These are phyloP conservation scores for Rhodophaea formosa DNA, from an alignment of 2,888 invertebrate species.

Conservation along the genomic window DNA sequence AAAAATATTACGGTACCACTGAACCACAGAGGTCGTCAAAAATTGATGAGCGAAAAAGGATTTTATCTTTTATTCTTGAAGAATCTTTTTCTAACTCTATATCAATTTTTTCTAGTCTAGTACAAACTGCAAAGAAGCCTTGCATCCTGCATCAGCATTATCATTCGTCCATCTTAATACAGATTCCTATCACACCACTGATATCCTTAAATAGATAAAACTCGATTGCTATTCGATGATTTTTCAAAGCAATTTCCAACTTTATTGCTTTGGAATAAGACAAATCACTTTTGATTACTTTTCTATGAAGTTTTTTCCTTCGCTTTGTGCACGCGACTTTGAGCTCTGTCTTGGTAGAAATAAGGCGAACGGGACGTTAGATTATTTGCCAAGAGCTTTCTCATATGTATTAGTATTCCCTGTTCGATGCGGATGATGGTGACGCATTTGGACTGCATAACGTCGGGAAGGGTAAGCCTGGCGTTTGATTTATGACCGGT, in stretches of 20 bases:
- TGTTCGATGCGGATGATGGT: constrained; percentile 16
- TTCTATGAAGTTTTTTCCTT: not conserved
- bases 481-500: not conserved
- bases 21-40: too few relatives aligned
- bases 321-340: not conserved
- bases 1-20: too few relatives aligned
- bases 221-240: not conserved
- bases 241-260: not conserved
- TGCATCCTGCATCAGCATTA: not conserved
- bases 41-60: too few relatives aligned
- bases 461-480: not conserved
- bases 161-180: not conserved
- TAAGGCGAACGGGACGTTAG: not conserved
- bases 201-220: not conserved
- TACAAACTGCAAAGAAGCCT: too few relatives aligned
- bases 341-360: not conserved
- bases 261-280: not conserved
- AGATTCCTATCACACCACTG: constrained; percentile 4
- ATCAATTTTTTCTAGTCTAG: too few relatives aligned
- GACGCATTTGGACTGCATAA: constrained; percentile 19
- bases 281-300: not conserved
- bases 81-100: too few relatives aligned
- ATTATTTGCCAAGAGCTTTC: constrained; percentile 15
- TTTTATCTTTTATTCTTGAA: too few relatives aligned
- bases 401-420: constrained; percentile 16